Conservation (phyloP, 2,113 vertebrate species). For the Irena cyanogastra region DNA sequence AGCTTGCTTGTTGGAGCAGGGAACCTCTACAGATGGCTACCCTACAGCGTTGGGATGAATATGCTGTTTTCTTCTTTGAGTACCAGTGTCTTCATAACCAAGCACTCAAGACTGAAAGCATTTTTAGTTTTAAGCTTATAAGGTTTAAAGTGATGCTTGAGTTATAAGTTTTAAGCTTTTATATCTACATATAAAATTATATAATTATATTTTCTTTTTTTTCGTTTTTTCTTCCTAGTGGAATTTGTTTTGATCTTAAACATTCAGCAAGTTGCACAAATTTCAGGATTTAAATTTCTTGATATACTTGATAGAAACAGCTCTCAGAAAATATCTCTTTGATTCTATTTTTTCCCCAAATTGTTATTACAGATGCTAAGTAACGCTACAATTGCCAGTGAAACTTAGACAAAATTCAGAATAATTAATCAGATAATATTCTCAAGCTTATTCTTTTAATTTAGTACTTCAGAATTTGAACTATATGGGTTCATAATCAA, state of each 20-base stretch:
- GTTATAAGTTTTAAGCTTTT: not conserved
- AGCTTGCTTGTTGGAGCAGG: not conserved
- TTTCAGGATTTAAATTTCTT: not conserved
- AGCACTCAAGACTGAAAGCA: not conserved
- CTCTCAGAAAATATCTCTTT: not conserved
- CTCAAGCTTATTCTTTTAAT: not conserved
- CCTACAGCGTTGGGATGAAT: not conserved
- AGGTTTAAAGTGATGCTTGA: not conserved
- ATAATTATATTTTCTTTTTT: not conserved
- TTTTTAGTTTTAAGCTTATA: not conserved
- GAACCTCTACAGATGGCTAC: not conserved
- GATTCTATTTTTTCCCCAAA: not conserved
- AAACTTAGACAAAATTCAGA: not conserved
- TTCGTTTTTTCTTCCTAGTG: not conserved
- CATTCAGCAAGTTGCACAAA: not conserved
- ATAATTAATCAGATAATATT: not conserved
- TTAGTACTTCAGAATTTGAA: not conserved
- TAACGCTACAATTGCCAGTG: not conserved
- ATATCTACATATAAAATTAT: not conserved
- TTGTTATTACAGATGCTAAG: not conserved
- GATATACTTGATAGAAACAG: not conserved
- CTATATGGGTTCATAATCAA: not conserved
- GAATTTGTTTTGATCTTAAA: not conserved
- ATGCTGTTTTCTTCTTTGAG: not conserved
- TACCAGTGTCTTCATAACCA: not conserved